Base-by-base conservation (phyloP, 2,113 vertebrate species). In the Plotosus lineatus region DNA sequence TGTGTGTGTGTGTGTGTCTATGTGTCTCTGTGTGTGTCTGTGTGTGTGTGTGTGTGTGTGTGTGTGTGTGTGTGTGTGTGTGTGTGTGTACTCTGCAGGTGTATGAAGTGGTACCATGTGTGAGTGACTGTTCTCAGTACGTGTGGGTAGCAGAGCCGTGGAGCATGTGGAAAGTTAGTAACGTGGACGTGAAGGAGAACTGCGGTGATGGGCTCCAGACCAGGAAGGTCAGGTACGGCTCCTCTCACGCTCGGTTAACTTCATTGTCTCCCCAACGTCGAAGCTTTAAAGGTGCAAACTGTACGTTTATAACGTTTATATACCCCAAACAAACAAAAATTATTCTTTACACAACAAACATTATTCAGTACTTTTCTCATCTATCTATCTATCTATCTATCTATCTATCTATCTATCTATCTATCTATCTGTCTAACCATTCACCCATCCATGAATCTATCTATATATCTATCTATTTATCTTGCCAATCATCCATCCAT, bases 191-290 rank as follows among this genome's bases (percentile, higher is more conserved):
- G 36, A 94, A 94, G 56, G 95, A 98, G 82, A 98, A 98, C 91
- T 99, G 98, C 26, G 97, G 98, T 36, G 96, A 97, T 85, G 98
- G 97, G 0, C 95, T 98, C 51, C 97, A 98, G 79, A 99, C 97
- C 21, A 92, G 97, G 26, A 98, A 97, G 97, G 97, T 99, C 90
- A 95, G 97, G 98, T 98, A 92, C 85, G 78, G 36, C 3, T 55
- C 21, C 26, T 46, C 36, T 31, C 55, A n/a, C 0, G 26, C 14
- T 14, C 38, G 4, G 11, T 68, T 44, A 26, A 44, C 23, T 23
- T 6, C n/a, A 44, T 26, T 6, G 9, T n/a, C 42, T 21, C 56
- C 15, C 12, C 14, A 4, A 1, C 33, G 11, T 33, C n/a, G n/a
- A n/a, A n/a, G n/a, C n/a, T 61, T 61, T 6, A 33, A 61, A 61